A percentile compares a stretch with the other conserved stretches of the same genome.
These are phyloP conservation scores for Leiothrix lutea DNA, from an alignment of 2,113 vertebrate genomes.

Conservation along the genomic window DNA sequence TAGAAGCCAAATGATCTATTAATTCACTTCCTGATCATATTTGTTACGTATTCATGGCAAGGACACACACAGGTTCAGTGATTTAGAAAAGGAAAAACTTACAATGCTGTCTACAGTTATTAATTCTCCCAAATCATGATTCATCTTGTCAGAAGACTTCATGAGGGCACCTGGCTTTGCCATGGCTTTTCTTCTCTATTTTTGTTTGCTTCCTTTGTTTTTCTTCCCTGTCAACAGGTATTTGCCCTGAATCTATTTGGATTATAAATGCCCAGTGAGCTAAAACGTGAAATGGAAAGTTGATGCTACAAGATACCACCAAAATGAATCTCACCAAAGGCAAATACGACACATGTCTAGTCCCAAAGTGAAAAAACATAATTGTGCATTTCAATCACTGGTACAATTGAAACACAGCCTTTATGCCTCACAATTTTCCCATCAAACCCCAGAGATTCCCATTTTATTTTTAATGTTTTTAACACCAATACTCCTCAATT, in stretches of 20 bases:
- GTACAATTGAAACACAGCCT: background rate
- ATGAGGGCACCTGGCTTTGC: conserved; percentile 5
- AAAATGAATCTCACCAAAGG: background rate
- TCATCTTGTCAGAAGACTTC: conserved; percentile 39
- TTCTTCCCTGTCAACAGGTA: conserved; percentile 30
- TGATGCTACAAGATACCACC: background rate
- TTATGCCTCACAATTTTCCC: background rate
- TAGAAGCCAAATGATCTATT: background rate
- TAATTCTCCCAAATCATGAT: conserved; percentile 43
- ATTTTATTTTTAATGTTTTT: background rate
- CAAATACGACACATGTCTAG: background rate
- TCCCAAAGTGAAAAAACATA: background rate
- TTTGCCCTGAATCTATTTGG: conserved; percentile 4
- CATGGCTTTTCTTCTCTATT: background rate
- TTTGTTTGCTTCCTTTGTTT: conserved; percentile 42
- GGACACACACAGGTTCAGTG: background rate
- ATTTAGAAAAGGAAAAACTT: conserved; percentile 55
- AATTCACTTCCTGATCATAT: conserved; percentile 32
- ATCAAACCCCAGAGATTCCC: background rate
- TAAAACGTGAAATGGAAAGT: conserved; percentile 24
- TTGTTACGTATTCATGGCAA: conserved; percentile 8
- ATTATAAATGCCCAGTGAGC: conserved; percentile 15
- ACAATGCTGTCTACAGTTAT: conserved; percentile 18
- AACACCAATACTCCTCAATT: background rate
- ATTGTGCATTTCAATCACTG: background rate